Evolutionary conservation across 2,113 vertebrate species (phyloP), one percentile per base, ranked within the genome.

Genomic region (Pyrgilauda ruficollis): DNA sequence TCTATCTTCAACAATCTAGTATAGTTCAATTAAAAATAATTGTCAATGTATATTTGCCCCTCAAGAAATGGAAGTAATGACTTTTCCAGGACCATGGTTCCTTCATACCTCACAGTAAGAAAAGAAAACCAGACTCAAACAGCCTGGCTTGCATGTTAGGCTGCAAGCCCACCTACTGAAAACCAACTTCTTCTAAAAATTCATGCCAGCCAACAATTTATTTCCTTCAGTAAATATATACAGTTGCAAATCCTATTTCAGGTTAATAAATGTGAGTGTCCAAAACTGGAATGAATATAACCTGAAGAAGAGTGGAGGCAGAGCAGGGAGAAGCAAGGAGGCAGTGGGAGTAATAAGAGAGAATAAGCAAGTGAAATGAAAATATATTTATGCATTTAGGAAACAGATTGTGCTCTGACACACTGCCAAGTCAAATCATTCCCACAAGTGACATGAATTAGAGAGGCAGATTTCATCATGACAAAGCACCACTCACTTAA

Each of bases 371-470:
- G 2, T 79, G 46, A 95, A 95, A 64, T 66, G 75, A 79, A 92
- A 95, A 93, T 93, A 80, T 58, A 93, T 90, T 87, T 85, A 91
- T 62, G 61, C 84, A 74, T 95, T 95, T 95, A 95, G 92, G 94
- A 95, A 95, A 94, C 94, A 95, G 88, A 75, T 35, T 94, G 94
- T 94, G 93, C 93, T 95, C 73, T 93, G 89, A 92, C 61, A 92
- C 47, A 26, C 17, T 41, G 84, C 84, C 93, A 93, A 84, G 91
- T 93, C 87, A 92, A 92, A 90, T 87, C 91, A 66, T 86, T 94
- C 64, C 83, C 89, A 30, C 70, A 70, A 96, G 68, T 47, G 88
- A 86, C 68, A 86, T 43, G 79, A 93, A 46, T 76, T 80, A 83
- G 43, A 76, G 78, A 92, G 55, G 37, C 76, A 80, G 39, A 95